These are phyloP conservation scores for Lonchura striata DNA, from an alignment of 2,113 vertebrate species.

Conservation along the genomic window DNA sequence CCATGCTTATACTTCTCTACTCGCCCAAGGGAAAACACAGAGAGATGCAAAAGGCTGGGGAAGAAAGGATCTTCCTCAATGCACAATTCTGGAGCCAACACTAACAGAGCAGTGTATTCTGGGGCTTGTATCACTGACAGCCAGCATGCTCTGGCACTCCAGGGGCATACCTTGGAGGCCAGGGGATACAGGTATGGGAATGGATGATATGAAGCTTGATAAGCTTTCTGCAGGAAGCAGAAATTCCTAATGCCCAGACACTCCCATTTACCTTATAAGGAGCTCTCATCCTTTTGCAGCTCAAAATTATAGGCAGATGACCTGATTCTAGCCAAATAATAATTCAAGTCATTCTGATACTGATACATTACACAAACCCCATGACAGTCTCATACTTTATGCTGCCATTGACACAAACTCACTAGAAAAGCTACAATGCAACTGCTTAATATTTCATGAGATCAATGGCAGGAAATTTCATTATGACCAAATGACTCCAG, in stretches of 20 bases:
- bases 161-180: neutral
- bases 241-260: neutral
- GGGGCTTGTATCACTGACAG: neutral
- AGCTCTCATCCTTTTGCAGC: neutral
- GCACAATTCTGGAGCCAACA: neutral
- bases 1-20: neutral
- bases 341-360: neutral
- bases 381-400: neutral
- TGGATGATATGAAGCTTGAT: neutral
- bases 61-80: neutral
- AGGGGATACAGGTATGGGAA: neutral
- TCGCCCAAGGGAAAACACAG: neutral
- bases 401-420: neutral
- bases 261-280: neutral
- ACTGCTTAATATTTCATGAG: neutral
- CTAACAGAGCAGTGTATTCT: neutral
- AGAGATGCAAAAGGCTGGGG: neutral
- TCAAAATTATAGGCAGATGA: neutral
- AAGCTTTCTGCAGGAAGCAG: neutral
- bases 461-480: neutral
- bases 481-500: neutral
- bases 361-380: neutral
- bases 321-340: neutral
- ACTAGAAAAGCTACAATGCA: neutral
- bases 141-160: neutral